Conservation (phyloP, 2,797 vertebrate species). For the Novumbra hubbsi region DNA sequence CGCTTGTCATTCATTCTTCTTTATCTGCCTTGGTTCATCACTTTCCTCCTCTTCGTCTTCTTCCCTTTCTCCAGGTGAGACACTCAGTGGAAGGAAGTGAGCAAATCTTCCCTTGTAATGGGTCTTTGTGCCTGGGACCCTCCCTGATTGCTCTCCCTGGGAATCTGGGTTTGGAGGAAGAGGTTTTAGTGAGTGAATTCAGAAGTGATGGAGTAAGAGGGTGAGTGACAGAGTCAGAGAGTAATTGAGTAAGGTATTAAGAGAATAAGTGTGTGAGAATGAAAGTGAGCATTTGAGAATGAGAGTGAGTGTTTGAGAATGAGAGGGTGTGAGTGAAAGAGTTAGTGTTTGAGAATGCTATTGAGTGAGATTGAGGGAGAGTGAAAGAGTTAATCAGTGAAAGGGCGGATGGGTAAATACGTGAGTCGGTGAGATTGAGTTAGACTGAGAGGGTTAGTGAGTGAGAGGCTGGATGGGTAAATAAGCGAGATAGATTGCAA, state of each 20-base stretch:
- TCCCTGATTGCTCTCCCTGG: constrained; percentile 22
- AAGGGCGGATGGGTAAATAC: background rate
- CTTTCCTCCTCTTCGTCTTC: constrained; percentile 35
- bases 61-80: constrained; percentile 18
- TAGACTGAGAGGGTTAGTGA: too few relatives aligned
- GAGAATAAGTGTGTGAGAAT: background rate
- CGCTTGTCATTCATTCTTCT: constrained; percentile 28
- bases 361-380: too few relatives aligned
- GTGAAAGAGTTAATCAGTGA: background rate
- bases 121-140: constrained; percentile 11
- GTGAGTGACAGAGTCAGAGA: too few relatives aligned
- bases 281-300: background rate
- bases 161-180: constrained; percentile 38
- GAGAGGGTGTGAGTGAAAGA: too few relatives aligned
- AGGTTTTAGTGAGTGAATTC: too few relatives aligned
- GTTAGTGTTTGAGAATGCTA: background rate
- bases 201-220: too few relatives aligned
- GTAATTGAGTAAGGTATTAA: too few relatives aligned
- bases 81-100: constrained; percentile 18
- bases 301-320: too few relatives aligned
- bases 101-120: constrained; percentile 24
- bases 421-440: background rate
- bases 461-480: too few relatives aligned
- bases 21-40: constrained; percentile 10
- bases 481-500: too few relatives aligned